Conservation (phyloP, 37 sponge, comb jelly and placozoan genomes). For the Oscarella lobularis region DNA sequence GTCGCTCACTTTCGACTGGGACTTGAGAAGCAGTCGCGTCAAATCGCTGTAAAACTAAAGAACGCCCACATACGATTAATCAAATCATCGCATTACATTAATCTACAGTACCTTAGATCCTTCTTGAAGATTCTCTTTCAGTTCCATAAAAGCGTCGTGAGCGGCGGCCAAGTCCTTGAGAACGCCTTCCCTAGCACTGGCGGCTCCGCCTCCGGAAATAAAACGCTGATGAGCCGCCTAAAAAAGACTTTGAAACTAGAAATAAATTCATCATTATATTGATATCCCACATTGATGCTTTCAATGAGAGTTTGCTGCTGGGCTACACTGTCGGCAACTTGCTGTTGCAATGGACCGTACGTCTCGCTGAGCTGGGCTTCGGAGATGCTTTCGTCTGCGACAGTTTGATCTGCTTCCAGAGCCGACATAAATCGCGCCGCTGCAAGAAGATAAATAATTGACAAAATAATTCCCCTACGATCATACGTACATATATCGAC, state of each 20-base stretch:
- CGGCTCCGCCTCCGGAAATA: conserved; percentile 18
- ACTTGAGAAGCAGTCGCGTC: conserved; percentile 68
- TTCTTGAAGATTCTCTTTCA: conserved; percentile 58
- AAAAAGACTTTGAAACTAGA: conserved; percentile 15
- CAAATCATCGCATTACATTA: neutral
- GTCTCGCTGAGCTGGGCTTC: conserved; percentile 47
- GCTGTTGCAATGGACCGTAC: conserved; percentile 52
- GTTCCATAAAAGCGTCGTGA: conserved; percentile 73
- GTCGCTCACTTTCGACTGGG: conserved; percentile 78
- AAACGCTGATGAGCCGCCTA: conserved; percentile 25
- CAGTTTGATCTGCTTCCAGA: conserved; percentile 53
- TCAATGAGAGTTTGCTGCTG: neutral
- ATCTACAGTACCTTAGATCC: conserved; percentile 53
- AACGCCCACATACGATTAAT: neutral
- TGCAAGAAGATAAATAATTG: neutral
- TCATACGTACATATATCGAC: conserved; percentile 43
- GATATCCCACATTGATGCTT: too few relatives aligned
- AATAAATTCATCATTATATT: too few relatives aligned
- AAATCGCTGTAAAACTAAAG: conserved; percentile 79
- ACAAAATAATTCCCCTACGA: neutral
- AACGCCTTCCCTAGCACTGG: conserved; percentile 48
- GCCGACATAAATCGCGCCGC: conserved; percentile 66
- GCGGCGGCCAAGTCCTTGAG: conserved; percentile 62
- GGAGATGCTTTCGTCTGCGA: conserved; percentile 65
- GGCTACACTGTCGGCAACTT: conserved; percentile 22